Evolutionary conservation across 2,113 vertebrate species (phyloP).

Genomic region (Chrysochloris asiatica): DNA sequence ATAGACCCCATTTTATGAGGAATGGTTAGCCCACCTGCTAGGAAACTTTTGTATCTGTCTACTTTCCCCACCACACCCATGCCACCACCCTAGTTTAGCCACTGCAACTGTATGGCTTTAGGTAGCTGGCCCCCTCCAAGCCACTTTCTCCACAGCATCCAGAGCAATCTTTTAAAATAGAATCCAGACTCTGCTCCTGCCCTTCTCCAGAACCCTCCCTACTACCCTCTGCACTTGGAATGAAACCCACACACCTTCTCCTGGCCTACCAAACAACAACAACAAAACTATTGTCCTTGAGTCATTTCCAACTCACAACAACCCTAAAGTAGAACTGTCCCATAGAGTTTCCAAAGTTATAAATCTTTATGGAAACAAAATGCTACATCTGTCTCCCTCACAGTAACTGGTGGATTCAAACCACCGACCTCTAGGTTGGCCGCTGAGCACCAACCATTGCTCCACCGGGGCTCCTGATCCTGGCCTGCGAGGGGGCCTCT

Average conservation of each 20-base stretch:
- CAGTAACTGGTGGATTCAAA: neutral
- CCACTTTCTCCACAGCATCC: neutral
- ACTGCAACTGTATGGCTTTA: accelerated
- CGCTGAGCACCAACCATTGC: neutral
- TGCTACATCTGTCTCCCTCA: neutral
- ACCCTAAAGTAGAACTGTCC: too few species aligned
- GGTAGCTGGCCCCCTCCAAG: neutral
- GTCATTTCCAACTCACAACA: neutral
- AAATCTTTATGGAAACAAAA: neutral
- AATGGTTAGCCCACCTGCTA: too few species aligned
- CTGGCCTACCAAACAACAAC: neutral
- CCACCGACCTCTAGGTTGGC: neutral
- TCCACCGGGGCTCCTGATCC: neutral
- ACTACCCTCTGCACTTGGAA: neutral
- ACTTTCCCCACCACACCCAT: neutral
- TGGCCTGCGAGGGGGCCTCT: neutral
- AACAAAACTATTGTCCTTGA: neutral
- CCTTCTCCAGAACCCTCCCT: neutral
- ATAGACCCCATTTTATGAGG: neutral
- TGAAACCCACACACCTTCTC: neutral
- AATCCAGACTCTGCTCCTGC: neutral
- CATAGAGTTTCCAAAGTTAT: too few species aligned
- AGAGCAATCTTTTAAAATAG: neutral
- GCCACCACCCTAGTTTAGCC: neutral
- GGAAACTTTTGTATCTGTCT: too few species aligned